These are phyloP conservation scores for Actias luna DNA, from an alignment of 2,888 invertebrate genomes.

Conservation along the genomic window DNA sequence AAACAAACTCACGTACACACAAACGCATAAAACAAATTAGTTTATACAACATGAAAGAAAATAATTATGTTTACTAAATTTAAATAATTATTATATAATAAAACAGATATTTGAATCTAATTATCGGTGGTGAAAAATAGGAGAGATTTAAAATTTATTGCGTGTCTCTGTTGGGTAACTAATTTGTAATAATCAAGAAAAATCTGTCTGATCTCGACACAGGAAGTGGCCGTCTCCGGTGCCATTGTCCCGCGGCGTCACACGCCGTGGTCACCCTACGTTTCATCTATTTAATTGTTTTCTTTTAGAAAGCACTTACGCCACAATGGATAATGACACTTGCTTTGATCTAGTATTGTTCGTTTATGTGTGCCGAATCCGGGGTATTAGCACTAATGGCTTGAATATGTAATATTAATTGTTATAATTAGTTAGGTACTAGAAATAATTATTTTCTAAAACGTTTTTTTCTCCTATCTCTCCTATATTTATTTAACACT, in stretches of 20 bases:
- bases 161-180: constrained; percentile 22
- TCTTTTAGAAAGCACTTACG: constrained; percentile 65
- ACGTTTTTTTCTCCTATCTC: background rate
- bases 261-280: constrained; percentile 52
- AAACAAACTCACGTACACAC: no score
- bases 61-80: constrained; percentile 23
- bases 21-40: no score
- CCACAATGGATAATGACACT: constrained; percentile 67
- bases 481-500: no score
- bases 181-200: constrained; percentile 24
- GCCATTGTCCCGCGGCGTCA: constrained; percentile 54
- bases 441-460: background rate
- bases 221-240: constrained; percentile 68
- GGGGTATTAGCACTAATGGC: constrained; percentile 12
- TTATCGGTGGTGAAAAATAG: background rate
- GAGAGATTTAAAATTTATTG: constrained; percentile 18
- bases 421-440: background rate
- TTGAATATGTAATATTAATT: constrained; percentile 4
- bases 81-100: background rate
- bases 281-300: constrained; percentile 77
- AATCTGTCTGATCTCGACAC: constrained; percentile 55
- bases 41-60: background rate
- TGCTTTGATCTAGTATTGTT: constrained; percentile 64
- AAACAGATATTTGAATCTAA: background rate
- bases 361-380: constrained; percentile 40